Base-by-base conservation (phyloP, 2,113 vertebrate species). In the Mirounga angustirostris region DNA sequence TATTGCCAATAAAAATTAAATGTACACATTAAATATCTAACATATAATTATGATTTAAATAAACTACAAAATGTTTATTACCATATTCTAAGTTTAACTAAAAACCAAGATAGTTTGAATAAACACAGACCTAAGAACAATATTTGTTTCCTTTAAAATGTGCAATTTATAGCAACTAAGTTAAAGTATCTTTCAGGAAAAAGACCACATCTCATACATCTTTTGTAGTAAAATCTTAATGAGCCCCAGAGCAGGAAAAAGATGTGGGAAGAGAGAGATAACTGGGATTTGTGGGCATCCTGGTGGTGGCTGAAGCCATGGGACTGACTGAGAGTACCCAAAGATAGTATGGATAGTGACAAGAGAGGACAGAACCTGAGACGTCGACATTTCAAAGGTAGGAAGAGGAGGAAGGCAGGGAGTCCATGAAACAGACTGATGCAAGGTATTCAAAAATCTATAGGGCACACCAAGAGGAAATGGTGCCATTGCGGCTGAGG, bases 1-100 rank as follows among this genome's bases (percentile, higher is more conserved):
- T 97, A 98, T 94, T 96, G 65, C 50, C 80, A 97, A 96, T 97
- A 97, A 98, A 97, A 96, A 84, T 65, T 94, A 95, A 98, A 89
- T 94, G 65, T 80, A 28, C 65, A 94, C 59, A 95, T 95, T 97
- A 98, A 95, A 88, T 94, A 88, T 90, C 40, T 87, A 94, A 67
- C 71, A 58, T 84, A 91, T 81, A 94, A 92, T 96, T 96, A 86
- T 92, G 43, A 97, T 76, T 95, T 97, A 95, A 95, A 61, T 91
- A 96, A 67, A 86, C 54, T 86, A 63, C 16, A 86, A 92, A 95
- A 89, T 95, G 36, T 89, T 96, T 86, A 87, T 69, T 90, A 88
- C 73, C 16, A 33, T 76, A 82, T 67, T 85, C 69, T 83, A 96
- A 98, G 82, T 79, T 96, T 56, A 92, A 91, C 85, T 95, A 40